A percentile compares a stretch with the other conserved stretches of the same genome.
Conservation (phyloP, 1,140 invertebrate genomes). For the Pogonognathellus flavescens region DNA sequence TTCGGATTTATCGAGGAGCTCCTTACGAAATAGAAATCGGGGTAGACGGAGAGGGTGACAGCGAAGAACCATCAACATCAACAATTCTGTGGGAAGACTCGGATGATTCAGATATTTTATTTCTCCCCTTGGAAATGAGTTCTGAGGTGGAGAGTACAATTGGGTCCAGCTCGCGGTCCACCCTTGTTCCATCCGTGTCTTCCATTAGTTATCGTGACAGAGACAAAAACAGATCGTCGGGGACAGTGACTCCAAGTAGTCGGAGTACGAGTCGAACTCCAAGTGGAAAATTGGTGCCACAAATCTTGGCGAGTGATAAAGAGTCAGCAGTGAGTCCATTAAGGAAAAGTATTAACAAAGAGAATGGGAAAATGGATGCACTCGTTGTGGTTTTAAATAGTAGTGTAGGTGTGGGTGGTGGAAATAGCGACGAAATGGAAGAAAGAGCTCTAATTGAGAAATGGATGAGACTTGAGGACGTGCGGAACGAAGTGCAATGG, state of each 20-base stretch:
- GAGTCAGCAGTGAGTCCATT: conserved; percentile 25
- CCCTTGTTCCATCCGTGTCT: conserved; percentile 54
- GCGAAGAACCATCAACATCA: conserved; percentile 58
- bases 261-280: conserved; percentile 16
- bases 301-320: conserved; percentile 33
- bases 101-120: conserved; percentile 66
- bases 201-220: conserved; percentile 33
- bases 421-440: conserved; percentile 45
- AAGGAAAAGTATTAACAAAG: conserved; percentile 20
- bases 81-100: conserved; percentile 67
- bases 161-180: conserved; percentile 55
- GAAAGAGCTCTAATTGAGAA: conserved; percentile 65
- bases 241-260: not conserved
- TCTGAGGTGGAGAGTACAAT: conserved; percentile 37
- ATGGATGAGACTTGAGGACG: conserved; percentile 66
- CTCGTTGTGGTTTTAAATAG: conserved; percentile 25
- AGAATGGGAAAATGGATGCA: conserved; percentile 16
- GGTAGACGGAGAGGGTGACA: conserved; percentile 41
- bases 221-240: not conserved
- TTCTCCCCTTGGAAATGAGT: conserved; percentile 65
- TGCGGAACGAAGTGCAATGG: conserved; percentile 62
- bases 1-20: conserved; percentile 59
- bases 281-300: conserved; percentile 8
- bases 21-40: conserved; percentile 50
- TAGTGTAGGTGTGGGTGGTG: not conserved